Percentiles rank a stretch among this genome's conserved stretches.
phyloP scores from a whole-genome alignment of 2,888 invertebrate genomes.

The Lithophane semibrunnea region DNA sequence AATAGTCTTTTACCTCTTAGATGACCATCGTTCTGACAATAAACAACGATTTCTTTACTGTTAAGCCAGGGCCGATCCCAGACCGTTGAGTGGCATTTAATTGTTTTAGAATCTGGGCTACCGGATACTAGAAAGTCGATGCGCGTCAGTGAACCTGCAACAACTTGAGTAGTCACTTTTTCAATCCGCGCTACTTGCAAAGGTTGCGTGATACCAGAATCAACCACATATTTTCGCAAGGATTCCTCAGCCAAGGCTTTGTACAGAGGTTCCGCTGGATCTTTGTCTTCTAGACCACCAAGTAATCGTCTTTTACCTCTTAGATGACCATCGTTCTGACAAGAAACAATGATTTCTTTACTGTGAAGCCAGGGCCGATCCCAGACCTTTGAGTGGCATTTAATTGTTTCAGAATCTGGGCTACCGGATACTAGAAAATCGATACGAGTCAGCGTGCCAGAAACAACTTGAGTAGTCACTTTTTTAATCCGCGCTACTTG shows the following conservation, averaged over 20 bases:
- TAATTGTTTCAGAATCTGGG: too few species aligned
- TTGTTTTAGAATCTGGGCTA: neutral
- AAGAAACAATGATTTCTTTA: constrained; percentile 20
- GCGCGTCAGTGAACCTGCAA: constrained; percentile 54
- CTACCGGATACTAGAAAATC: neutral
- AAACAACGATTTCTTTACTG: constrained; percentile 27
- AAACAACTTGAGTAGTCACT: constrained; percentile 64
- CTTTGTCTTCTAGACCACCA: neutral
- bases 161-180: constrained; percentile 64
- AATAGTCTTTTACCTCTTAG: neutral
- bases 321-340: neutral
- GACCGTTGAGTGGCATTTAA: too few species aligned
- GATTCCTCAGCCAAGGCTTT: constrained; percentile 62
- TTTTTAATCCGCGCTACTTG: constrained; percentile 52
- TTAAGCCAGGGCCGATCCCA: too few species aligned
- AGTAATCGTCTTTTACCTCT: neutral
- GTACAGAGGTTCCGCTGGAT: constrained; percentile 1
- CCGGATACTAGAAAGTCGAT: constrained; percentile 59
- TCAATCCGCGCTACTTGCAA: constrained; percentile 49
- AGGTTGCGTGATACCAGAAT: constrained; percentile 19
- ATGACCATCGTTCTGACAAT: neutral
- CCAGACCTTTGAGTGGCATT: constrained; percentile 32
- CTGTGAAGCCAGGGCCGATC: constrained; percentile 12
- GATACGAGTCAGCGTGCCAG: constrained; percentile 59
- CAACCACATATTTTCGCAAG: constrained; percentile 56